phyloP scores from a whole-genome alignment of 2,113 vertebrate genomes.

The Myotis yumanensis region DNA sequence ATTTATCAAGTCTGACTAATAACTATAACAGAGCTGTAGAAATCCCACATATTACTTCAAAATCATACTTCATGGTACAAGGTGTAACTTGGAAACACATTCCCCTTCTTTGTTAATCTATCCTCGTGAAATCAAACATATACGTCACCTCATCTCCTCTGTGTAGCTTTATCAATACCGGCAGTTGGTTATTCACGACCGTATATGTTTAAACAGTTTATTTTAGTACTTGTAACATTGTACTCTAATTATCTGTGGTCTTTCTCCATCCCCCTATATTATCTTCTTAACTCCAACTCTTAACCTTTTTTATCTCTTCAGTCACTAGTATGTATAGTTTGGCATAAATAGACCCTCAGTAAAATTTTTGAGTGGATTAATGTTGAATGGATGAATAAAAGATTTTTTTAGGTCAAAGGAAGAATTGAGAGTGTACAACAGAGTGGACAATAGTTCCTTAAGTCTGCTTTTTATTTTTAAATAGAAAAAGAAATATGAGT shows the following conservation, averaged over 20 bases:
- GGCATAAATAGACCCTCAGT: neutral
- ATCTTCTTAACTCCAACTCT: neutral
- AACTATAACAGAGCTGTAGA: neutral
- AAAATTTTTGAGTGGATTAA: neutral
- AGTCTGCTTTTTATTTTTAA: neutral
- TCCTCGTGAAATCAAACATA: neutral
- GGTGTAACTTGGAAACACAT: neutral
- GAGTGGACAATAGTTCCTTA: neutral
- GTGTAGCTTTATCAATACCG: neutral
- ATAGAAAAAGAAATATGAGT: neutral
- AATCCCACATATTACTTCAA: neutral
- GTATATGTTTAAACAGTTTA: neutral
- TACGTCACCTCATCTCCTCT: neutral
- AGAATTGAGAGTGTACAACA: neutral
- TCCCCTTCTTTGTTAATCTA: neutral
- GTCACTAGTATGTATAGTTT: neutral
- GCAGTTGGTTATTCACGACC: neutral
- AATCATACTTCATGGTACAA: neutral
- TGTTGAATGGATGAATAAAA: neutral
- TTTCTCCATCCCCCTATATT: neutral
- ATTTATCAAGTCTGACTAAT: neutral
- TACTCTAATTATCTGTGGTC: neutral
- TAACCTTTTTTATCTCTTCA: neutral
- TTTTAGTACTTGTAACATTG: neutral
- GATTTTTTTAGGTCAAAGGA: neutral